These are phyloP conservation scores for Regulus satrapa DNA, from an alignment of 2,113 vertebrate genomes.

Conservation along the genomic window DNA sequence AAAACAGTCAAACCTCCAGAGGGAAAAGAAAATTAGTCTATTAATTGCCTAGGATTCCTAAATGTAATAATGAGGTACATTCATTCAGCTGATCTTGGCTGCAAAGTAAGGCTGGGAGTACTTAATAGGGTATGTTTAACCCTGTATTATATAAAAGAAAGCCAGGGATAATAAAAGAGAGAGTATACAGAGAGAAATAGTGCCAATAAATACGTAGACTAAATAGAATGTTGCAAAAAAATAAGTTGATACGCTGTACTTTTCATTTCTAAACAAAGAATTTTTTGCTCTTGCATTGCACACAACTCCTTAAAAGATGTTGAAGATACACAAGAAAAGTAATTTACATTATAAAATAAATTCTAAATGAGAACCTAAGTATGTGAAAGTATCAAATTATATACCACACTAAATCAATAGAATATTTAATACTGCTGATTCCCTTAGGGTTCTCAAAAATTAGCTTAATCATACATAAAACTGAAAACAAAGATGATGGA, in stretches of 20 bases:
- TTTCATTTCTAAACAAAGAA: background rate
- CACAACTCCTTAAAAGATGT: background rate
- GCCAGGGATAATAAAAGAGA: background rate
- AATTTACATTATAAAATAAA: background rate
- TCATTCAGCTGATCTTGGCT: background rate
- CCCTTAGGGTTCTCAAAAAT: background rate
- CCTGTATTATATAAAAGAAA: background rate
- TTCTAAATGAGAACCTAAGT: background rate
- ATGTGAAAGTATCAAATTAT: background rate
- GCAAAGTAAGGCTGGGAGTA: background rate
- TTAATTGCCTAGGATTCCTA: background rate
- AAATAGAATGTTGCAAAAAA: background rate
- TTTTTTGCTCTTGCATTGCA: background rate
- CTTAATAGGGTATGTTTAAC: background rate
- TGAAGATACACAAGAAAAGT: background rate
- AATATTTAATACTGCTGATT: background rate
- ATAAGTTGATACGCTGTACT: background rate
- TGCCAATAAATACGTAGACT: background rate
- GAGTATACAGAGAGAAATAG: background rate
- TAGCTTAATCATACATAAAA: background rate
- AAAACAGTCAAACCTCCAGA: background rate
- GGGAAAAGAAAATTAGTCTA: background rate
- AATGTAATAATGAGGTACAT: background rate
- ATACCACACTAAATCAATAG: background rate
- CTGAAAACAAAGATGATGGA: background rate